A percentile compares a stretch with the other conserved stretches of the same genome.
Conservation (phyloP, 2,888 invertebrate genomes). For the Patella caerulea region DNA sequence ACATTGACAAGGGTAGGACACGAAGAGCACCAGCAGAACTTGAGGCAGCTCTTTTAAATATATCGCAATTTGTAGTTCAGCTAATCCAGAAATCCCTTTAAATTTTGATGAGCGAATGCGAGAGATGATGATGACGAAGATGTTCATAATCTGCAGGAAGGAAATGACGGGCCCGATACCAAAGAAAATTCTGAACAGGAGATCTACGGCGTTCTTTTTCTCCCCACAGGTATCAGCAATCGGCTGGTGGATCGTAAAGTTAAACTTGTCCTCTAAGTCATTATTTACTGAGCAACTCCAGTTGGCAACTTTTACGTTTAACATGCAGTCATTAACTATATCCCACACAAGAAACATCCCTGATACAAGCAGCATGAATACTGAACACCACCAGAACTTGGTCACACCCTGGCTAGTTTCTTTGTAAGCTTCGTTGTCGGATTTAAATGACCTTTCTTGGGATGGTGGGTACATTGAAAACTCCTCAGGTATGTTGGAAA, state of each 20-base stretch:
- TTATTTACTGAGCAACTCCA: not conserved
- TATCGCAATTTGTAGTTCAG: not conserved
- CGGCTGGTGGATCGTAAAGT: not conserved
- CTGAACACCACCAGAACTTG: not conserved
- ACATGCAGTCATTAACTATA: not conserved
- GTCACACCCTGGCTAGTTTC: not conserved
- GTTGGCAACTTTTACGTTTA: not conserved
- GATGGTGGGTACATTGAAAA: not conserved
- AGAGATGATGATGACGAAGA: not conserved
- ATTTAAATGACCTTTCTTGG: not conserved
- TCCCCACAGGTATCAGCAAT: not conserved
- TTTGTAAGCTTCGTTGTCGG: not conserved
- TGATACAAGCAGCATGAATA: not conserved
- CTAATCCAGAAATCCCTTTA: not conserved
- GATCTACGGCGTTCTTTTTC: not conserved
- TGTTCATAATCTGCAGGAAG: not conserved
- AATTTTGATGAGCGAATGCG: not conserved
- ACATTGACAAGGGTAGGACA: not conserved
- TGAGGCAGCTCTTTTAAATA: not conserved
- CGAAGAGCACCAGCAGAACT: not conserved
- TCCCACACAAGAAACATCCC: not conserved
- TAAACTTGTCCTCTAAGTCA: not conserved
- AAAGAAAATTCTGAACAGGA: not conserved
- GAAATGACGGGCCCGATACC: not conserved
- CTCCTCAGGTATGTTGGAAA: not conserved